Evolutionary conservation across 2,888 invertebrate species (phyloP), one percentile per base, ranked within the genome.

Genomic region (Nomada goodeniana): DNA sequence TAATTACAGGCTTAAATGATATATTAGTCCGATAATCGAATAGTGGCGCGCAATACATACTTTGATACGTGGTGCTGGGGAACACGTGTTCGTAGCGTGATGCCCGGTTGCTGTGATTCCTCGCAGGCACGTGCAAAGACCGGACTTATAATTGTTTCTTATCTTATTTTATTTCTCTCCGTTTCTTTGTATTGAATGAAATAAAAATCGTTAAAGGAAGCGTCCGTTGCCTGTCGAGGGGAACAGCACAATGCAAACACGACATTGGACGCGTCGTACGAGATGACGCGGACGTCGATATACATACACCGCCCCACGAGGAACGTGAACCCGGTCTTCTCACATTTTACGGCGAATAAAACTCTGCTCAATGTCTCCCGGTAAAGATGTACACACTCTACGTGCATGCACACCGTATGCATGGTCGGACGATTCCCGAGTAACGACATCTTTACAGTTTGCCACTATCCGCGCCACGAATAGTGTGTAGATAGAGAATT

Each of bases 261-360:
- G 53, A 67, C 29, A 52, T 20, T 15, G 50, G 47, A 47, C 11
- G 29, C 20, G 36, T 5, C 36, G 36, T 36, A 7, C 36, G 50
- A 57, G 20, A 53, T 10, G 68, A 42, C 26, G 20, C 36, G 11
- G 20, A 65, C 29, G 26, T 26, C 61, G 60, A 44, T 26, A 57
- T 20, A 57, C 36, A 55, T 61, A 44, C n/a, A 60, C 53, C 63
- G 71, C 23, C 11, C 10, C 67, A 60, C 20, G 53, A 55, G 44
- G 65, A 85, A 83, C 55, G 53, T 18, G 50, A 82, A 88, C 79
- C 82, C 83, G 65, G 86, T 89, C 83, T 86, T 83, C 80, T 55
- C 64, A 29, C 77, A 76, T 81, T 90, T 90, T 90, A 90, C 84
- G 87, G 87, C 67, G 80, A 83, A 87, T 89, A 90, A 90, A 90